Conservation (phyloP, 2,113 vertebrate genomes). For the Calyptommatus sinebrachiatus region DNA sequence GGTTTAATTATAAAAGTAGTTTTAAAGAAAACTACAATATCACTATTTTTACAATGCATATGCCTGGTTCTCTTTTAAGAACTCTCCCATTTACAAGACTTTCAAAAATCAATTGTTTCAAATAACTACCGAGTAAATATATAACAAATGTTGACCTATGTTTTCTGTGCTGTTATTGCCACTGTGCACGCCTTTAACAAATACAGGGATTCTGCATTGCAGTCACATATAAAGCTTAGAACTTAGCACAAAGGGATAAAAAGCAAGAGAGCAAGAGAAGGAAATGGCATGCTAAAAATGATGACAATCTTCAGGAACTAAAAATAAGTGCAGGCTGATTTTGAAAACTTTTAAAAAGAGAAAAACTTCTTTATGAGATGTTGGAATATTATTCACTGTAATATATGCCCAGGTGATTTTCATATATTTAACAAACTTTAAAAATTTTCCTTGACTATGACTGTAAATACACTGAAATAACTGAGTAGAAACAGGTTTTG, state of each 20-base stretch:
- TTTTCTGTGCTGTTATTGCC: background rate
- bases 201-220: background rate
- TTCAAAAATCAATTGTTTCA: background rate
- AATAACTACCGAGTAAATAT: background rate
- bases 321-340: background rate
- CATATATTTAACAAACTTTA: background rate
- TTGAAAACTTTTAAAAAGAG: background rate
- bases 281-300: background rate
- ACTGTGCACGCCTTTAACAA: constrained; percentile 3
- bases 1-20: background rate
- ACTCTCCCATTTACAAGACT: background rate
- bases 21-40: background rate
- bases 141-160: background rate
- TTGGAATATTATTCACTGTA: background rate
- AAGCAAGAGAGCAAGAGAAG: background rate
- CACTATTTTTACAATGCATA: background rate
- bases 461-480: no score
- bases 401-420: background rate
- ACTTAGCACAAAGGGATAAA: background rate
- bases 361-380: background rate
- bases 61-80: background rate
- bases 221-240: background rate
- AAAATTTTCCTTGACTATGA: background rate
- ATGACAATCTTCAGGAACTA: background rate
- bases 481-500: no score